Base-by-base conservation (phyloP, 64 coral and sea anemone species). In the Stichodactyla helianthus region DNA sequence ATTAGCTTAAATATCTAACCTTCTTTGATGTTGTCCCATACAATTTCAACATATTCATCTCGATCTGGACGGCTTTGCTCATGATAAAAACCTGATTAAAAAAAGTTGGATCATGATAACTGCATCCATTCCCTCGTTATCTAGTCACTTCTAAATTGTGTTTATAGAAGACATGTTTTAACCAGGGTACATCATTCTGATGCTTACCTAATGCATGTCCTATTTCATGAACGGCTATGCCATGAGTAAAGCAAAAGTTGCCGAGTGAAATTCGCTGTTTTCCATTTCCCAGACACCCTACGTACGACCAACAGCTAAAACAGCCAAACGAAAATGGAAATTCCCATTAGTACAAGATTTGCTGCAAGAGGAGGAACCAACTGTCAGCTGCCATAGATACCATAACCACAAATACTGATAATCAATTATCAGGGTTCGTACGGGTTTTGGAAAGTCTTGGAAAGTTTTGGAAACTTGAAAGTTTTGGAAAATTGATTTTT, bases 141-240 rank as follows among this genome's bases (percentile, higher is more conserved):
- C 55, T 44, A 58, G 55, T 15, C 55, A 58, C 35, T 44, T 44
- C 35, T 44, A 44, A 44, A 44, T 44, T 44, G 55, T 15, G 9
- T 11, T 58, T 5, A 15, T 58, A 1, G 23, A 15, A 31, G 7
- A 27, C 25, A 26, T 27, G 8, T 15, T 58, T 9, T 58, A 58
- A 58, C 18, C 62, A 65, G 1, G 19, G 77, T 52, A 57, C 25
- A 31, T 11, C 9, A 13, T 9, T 0, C 0, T 68, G 1, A 25
- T 31, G 2, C 25, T 9, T 82, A 93, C 91, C 91, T 60, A 93
- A 53, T 52, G 91, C 91, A 19, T 93, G 91, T 19, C 91, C 91
- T 27, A 93, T 89, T 70, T 93, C 91, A 82, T 93, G 91, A 20
- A 93, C 70, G 6, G 79, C 90, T n/a, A 92, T 87, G 19, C 90